Percentiles rank a stretch among this genome's conserved stretches.
Evolutionary conservation across 2,797 vertebrate species (phyloP).

Genomic region (Gymnodraco acuticeps): DNA sequence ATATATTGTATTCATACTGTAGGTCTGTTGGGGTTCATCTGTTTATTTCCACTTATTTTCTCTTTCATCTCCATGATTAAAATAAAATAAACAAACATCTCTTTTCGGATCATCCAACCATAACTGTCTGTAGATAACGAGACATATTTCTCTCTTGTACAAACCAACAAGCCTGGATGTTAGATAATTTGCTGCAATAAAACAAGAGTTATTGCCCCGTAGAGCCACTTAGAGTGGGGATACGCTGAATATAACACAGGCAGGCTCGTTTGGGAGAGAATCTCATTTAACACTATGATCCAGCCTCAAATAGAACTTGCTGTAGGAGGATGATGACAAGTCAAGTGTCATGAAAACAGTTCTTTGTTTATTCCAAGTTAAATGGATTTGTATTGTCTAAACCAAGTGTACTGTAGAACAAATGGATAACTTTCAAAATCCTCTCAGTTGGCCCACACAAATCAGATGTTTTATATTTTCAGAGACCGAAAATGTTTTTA

Average conservation of each 20-base stretch:
- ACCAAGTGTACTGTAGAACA: not conserved
- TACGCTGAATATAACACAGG: conserved; percentile 65
- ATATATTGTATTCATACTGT: conserved; percentile 3
- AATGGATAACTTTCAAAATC: not conserved
- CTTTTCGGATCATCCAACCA: conserved; percentile 10
- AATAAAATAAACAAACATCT: conserved; percentile 37
- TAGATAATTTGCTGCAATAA: conserved; percentile 67
- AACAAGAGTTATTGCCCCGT: conserved; percentile 67
- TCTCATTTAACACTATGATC: conserved; percentile 43
- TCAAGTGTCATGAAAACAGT: conserved; percentile 2
- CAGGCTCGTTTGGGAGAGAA: conserved; percentile 49
- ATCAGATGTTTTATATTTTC: not conserved
- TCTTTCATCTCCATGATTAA: conserved; percentile 17
- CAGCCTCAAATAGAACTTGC: conserved; percentile 11
- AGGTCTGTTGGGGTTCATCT: not conserved
- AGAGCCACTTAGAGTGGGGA: conserved; percentile 58
- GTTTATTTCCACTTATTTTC: not conserved
- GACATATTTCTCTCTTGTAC: conserved; percentile 28
- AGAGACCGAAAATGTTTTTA: not conserved
- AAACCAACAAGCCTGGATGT: conserved; percentile 52
- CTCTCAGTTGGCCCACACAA: not conserved
- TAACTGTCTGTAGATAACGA: conserved; percentile 32
- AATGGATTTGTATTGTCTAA: not conserved
- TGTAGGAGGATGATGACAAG: not conserved
- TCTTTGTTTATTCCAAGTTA: not conserved